Evolutionary conservation across 2,113 vertebrate genomes (phyloP), one percentile per base, ranked within the genome.

Genomic region (Corvus moneduloides): DNA sequence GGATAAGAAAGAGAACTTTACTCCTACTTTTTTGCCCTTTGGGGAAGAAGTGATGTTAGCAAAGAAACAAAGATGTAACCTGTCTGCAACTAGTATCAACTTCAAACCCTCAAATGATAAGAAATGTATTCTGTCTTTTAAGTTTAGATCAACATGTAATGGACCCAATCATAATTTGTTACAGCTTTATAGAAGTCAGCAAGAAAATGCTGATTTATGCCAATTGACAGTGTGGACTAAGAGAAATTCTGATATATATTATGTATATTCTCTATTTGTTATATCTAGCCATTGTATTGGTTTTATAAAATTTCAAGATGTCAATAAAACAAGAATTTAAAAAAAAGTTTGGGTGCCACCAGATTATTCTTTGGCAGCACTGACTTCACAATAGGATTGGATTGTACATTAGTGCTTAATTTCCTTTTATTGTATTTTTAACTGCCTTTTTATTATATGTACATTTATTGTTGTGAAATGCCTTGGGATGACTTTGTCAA

Each of bases 401-500:
- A 95, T 83, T 93, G 48, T 85, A 69, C 83, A 80, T 90, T 96
- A 89, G 74, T 90, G 52, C 84, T 94, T 93, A 89, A 91, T 93
- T 94, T 84, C 17, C 7, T 80, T 91, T 95, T 95, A 95, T 96
- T 92, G 66, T 86, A 69, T 88, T 95, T 94, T 96, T 96, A 90
- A 93, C 71, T 90, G 59, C 26, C 48, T 94, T 96, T 96, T 95
- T 94, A 94, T 96, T 96, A 62, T 94, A 75, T 56, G 26, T 93
- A 72, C 90, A 94, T 96, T 96, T 96, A 94, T 94, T 93, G 77
- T 75, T 85, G 26, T 64, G 35, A 87, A 89, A 71, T 64, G 80
- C 41, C 95, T 90, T 78, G 91, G 84, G 94, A 95, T 73, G 61
- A 63, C 73, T 95, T 82, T 89, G 51, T 92, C 83, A 90, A 75